Evolutionary conservation across 1,140 invertebrate species (phyloP), one percentile per base, ranked within the genome.

Genomic region (Drosophila gunungcola): DNA sequence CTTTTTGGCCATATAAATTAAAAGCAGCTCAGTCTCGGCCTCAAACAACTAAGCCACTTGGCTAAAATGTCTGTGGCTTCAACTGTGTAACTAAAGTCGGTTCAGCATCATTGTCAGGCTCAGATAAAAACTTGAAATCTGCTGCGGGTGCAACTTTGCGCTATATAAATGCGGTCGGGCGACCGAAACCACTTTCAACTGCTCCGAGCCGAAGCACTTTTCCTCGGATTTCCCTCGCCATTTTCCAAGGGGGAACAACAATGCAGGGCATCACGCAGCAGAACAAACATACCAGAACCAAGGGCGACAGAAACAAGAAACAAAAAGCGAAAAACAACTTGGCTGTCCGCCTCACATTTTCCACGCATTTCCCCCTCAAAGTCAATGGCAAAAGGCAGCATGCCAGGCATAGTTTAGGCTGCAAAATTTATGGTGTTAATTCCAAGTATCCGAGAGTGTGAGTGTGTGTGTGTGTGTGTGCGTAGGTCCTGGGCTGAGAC

Each of bases 341-440:
- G 64, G 65, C 36, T 29, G 63, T 25, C 63, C 49, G 29, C 27
- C 48, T 68, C 32, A 29, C 45, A 51, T 58, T 49, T 51, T 32
- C 16, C 51, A 6, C 34, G 16, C 16, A 21, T 36, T 57, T 32
- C 10, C n/a, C 10, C n/a, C 11, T 3, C 3, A 38, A 65, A 67
- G 64, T 73, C 45, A 49, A 32, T 46, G 67, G 46, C 13, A 58
- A 73, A 73, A 62, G 63, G 65, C 54, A 69, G 68, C 78, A 72
- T 88, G 58, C 70, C 79, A 54, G 83, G 83, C 82, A 83, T 73
- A 79, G 79, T 82, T 82, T 73, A 58, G 67, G 75, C 83, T 65
- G 67, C 76, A 89, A 89, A 79, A 86, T 86, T 86, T 88, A 86
- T 86, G 84, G 84, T 88, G 83, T 86, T 86, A 89, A 89, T 86